Conservation (phyloP, 2,113 vertebrate genomes). For the Sprattus sprattus region DNA sequence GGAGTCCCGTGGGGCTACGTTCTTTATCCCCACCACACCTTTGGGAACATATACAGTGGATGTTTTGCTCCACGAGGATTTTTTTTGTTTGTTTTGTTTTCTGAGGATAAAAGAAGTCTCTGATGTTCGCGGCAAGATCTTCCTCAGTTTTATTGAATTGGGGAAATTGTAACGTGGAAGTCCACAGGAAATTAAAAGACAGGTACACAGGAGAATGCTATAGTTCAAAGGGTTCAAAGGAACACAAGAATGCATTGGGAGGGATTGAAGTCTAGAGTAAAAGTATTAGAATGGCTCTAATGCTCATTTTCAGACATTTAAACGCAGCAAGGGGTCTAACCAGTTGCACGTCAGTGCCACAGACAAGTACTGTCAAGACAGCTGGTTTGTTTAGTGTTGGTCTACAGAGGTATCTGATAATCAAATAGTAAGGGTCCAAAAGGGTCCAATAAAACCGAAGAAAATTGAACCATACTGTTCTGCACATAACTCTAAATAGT, state of each 20-base stretch:
- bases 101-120: neutral
- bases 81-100: neutral
- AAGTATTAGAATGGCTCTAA: slow-evolving; percentile 10
- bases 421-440: neutral
- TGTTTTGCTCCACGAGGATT: neutral
- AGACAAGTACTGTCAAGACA: neutral
- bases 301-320: neutral
- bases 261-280: neutral
- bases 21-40: neutral
- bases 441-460: neutral
- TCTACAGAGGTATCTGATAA: neutral
- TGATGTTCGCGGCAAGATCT: neutral
- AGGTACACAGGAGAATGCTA: slow-evolving; percentile 41
- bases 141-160: slow-evolving; percentile 5
- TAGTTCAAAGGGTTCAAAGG: slow-evolving; percentile 23
- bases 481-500: neutral
- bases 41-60: neutral
- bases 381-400: neutral
- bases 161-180: slow-evolving; percentile 35
- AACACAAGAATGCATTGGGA: slow-evolving; percentile 10
- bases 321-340: neutral
- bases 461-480: neutral
- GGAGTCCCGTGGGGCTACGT: neutral
- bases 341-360: neutral
- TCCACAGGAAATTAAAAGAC: slow-evolving; percentile 64